These are phyloP conservation scores for Nomada ferruginata DNA, from an alignment of 2,888 invertebrate genomes.

Conservation along the genomic window DNA sequence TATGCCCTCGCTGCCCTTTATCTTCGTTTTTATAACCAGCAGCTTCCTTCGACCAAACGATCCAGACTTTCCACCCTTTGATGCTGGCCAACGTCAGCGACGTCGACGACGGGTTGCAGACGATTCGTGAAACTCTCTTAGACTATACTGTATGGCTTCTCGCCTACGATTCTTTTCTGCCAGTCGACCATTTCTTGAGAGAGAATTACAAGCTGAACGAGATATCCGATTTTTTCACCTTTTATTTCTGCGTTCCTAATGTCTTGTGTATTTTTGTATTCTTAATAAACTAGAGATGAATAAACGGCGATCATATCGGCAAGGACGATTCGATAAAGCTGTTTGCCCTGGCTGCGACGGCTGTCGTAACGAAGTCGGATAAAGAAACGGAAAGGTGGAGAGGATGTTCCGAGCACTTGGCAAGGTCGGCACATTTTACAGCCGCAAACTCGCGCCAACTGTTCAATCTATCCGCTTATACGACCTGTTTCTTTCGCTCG, in stretches of 20 bases:
- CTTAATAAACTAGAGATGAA: background rate
- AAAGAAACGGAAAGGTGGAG: slow-evolving; percentile 53
- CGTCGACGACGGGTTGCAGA: background rate
- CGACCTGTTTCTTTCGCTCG: slow-evolving; percentile 48
- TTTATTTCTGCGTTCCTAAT: background rate
- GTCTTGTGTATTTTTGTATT: background rate
- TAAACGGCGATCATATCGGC: slow-evolving; percentile 62
- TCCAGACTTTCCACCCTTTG: slow-evolving; percentile 15
- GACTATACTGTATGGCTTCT: background rate
- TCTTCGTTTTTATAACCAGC: slow-evolving; percentile 40
- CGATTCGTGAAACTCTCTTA: slow-evolving; percentile 10
- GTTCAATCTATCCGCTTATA: slow-evolving; percentile 62
- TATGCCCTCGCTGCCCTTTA: slow-evolving; percentile 17
- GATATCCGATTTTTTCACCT: too few species aligned
- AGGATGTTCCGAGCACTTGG: slow-evolving; percentile 80
- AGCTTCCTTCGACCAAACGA: background rate
- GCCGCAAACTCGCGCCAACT: slow-evolving; percentile 73
- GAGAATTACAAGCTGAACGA: background rate
- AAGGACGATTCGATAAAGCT: slow-evolving; percentile 80
- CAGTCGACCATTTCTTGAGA: background rate
- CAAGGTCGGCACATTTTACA: slow-evolving; percentile 79
- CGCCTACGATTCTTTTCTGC: background rate
- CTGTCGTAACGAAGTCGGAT: slow-evolving; percentile 67
- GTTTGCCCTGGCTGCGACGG: slow-evolving; percentile 80
- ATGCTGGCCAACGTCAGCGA: background rate